These are phyloP conservation scores for Poecilobothrus nobilitatus DNA, from an alignment of 2,888 invertebrate genomes.

Conservation along the genomic window DNA sequence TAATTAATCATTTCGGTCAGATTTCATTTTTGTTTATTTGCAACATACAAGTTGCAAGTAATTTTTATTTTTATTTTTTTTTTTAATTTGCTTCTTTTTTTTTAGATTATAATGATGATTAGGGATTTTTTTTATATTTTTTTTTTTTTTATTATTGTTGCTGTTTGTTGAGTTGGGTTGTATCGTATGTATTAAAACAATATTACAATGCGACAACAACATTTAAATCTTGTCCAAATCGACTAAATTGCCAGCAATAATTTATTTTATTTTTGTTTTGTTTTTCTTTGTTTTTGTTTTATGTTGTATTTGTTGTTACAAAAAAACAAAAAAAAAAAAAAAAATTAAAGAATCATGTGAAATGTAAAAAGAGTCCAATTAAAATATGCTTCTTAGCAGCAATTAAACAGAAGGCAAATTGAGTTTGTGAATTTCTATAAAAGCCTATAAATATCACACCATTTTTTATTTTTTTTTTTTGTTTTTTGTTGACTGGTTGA, in stretches of 20 bases:
- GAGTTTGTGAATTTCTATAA: background rate
- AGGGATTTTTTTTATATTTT: no score
- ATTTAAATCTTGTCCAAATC: background rate
- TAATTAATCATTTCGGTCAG: background rate
- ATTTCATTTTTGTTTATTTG: background rate
- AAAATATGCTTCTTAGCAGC: background rate
- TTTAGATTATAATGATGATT: background rate
- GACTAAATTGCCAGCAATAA: background rate
- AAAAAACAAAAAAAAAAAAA: background rate
- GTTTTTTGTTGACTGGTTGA: no score
- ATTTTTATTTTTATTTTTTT: no score
- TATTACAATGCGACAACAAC: constrained; percentile 4
- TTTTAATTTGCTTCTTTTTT: no score
- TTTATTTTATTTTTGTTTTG: background rate
- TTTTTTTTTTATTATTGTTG: no score
- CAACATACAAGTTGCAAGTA: background rate
- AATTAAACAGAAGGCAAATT: constrained; percentile 13
- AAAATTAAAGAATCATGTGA: background rate
- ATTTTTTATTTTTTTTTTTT: background rate
- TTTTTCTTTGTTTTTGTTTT: no score
- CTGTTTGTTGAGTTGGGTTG: no score
- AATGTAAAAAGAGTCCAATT: constrained; percentile 9
- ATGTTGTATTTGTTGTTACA: no score
- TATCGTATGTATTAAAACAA: background rate
- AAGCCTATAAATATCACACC: background rate